phyloP scores from a whole-genome alignment of 2,888 invertebrate genomes.

The Drosophila pegasa region DNA sequence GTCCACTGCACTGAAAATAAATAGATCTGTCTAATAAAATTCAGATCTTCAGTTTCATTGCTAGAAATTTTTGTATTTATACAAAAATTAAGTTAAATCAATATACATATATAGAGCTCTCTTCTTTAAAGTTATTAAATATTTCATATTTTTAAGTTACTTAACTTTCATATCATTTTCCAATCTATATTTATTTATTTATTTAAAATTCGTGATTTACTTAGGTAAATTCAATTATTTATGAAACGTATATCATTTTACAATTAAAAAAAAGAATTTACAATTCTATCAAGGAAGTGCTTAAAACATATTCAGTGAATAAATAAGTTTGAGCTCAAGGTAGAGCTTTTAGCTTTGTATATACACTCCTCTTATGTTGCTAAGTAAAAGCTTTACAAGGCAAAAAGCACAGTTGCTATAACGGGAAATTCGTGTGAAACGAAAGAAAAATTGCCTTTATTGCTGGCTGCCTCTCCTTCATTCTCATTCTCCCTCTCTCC shows the following conservation, averaged over 20 bases:
- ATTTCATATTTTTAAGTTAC: too few species aligned
- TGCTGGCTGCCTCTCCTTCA: conserved; percentile 1
- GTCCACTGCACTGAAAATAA: background rate
- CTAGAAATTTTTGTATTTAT: background rate
- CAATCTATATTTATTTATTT: too few species aligned
- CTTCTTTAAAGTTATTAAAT: too few species aligned
- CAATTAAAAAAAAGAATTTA: too few species aligned
- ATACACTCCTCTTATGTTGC: background rate
- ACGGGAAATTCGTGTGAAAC: conserved; percentile 40
- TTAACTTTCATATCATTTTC: too few species aligned
- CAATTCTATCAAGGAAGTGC: background rate
- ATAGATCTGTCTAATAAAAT: background rate
- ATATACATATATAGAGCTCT: too few species aligned
- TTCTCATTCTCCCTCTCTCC: background rate
- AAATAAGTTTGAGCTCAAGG: background rate
- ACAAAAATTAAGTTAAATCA: background rate
- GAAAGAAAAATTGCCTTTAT: conserved; percentile 15
- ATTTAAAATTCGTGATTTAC: too few species aligned
- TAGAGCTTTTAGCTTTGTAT: background rate
- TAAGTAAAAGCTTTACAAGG: conserved; percentile 17
- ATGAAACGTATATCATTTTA: too few species aligned
- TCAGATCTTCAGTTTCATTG: background rate
- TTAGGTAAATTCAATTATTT: too few species aligned
- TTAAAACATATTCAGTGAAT: background rate
- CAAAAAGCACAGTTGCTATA: conserved; percentile 32